These are phyloP conservation scores for Trachelus stipa DNA, from an alignment of 2,888 invertebrate species.

Conservation along the genomic window DNA sequence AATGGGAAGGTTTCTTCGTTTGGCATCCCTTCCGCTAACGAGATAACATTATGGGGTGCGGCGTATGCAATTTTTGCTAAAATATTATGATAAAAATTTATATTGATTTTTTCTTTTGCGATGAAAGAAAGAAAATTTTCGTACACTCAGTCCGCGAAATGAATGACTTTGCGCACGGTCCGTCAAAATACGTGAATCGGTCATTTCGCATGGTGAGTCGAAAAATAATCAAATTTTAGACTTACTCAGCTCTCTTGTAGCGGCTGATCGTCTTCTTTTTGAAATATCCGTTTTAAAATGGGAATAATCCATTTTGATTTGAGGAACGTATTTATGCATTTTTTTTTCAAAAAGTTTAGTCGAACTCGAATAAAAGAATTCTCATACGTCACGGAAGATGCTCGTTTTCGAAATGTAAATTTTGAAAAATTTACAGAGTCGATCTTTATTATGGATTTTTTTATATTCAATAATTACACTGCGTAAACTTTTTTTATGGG, in stretches of 20 bases:
- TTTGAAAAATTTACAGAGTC: neutral
- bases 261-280: slow-evolving; percentile 67
- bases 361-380: neutral
- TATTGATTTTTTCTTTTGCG: no score
- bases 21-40: slow-evolving; percentile 80
- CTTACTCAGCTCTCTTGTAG: slow-evolving; percentile 71
- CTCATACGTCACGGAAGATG: no score
- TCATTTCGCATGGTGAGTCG: no score
- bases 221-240: slow-evolving; percentile 15
- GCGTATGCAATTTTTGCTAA: slow-evolving; percentile 69
- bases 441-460: neutral
- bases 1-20: slow-evolving; percentile 80
- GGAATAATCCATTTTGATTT: slow-evolving; percentile 65
- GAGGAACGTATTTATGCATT: slow-evolving; percentile 32
- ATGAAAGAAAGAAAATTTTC: no score
- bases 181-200: no score
- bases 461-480: neutral
- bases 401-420: neutral
- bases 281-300: slow-evolving; percentile 67
- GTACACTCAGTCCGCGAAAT: no score
- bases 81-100: slow-evolving; percentile 15
- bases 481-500: neutral
- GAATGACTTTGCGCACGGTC: no score
- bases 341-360: neutral
- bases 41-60: slow-evolving; percentile 69